Evolutionary conservation across 2,888 invertebrate species (phyloP).

Genomic region (Zaprionus obscuricornis): DNA sequence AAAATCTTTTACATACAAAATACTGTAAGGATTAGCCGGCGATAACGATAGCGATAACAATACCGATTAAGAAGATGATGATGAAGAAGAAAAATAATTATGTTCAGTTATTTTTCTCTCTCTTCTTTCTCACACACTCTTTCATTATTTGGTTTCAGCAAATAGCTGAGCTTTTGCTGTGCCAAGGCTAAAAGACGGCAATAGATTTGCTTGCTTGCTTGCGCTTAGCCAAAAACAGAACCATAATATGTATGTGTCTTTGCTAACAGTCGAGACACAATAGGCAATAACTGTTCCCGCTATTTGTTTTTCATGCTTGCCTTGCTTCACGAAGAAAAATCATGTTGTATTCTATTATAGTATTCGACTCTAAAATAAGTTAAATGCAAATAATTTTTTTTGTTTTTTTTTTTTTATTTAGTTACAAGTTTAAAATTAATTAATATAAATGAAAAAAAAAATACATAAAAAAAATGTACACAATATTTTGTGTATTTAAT

Average conservation of each 20-base stretch:
- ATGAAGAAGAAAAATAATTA: no score
- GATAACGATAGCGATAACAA: not conserved
- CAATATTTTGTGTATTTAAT: no score
- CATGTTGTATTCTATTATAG: conserved; percentile 62
- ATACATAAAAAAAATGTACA: no score
- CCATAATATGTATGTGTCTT: conserved; percentile 5
- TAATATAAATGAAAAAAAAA: no score
- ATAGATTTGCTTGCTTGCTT: no score
- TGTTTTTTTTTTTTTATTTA: conserved; percentile 17
- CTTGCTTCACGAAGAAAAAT: conserved; percentile 23
- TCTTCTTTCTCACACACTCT: no score
- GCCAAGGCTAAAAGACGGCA: conserved; percentile 29
- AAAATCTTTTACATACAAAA: conserved; percentile 77
- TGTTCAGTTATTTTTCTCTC: no score
- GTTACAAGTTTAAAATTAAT: conserved; percentile 8
- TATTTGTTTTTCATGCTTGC: conserved; percentile 11
- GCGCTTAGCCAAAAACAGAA: conserved; percentile 6
- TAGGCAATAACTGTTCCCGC: conserved; percentile 17
- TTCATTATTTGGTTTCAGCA: no score
- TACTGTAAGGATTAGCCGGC: conserved; percentile 69
- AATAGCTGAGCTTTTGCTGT: conserved; percentile 27
- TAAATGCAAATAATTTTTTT: conserved; percentile 32
- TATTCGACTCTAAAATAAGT: conserved; percentile 47
- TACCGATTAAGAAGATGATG: not conserved
- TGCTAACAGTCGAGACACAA: conserved; percentile 3